A percentile compares a stretch with the other conserved stretches of the same genome.
Evolutionary conservation across 2,797 vertebrate species (phyloP).

Genomic region (Xyrichtys novacula): DNA sequence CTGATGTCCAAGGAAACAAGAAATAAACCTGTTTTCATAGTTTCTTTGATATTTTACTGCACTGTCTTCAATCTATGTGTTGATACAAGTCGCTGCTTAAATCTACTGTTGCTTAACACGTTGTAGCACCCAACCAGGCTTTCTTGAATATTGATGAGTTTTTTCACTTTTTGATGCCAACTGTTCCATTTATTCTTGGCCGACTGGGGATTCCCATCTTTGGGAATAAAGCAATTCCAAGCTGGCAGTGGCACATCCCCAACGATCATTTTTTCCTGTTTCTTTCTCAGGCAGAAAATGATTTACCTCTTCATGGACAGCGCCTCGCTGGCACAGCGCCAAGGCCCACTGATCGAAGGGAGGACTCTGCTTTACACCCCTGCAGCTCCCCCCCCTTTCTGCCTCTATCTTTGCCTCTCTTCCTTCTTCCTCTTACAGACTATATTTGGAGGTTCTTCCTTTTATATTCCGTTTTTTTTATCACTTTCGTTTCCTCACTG

Average conservation of each 20-base stretch:
- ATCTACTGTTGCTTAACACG: slow-evolving; percentile 46
- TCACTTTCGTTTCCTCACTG: slow-evolving; percentile 24
- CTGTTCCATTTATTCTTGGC: slow-evolving; percentile 84
- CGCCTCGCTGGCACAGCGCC: slow-evolving; percentile 78
- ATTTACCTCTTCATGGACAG: slow-evolving; percentile 82
- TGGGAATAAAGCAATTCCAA: slow-evolving; percentile 83
- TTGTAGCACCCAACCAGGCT: slow-evolving; percentile 60
- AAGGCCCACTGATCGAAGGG: slow-evolving; percentile 73
- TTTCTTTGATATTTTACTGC: slow-evolving; percentile 27
- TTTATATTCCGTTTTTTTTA: slow-evolving; percentile 40
- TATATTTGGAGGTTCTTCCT: slow-evolving; percentile 28
- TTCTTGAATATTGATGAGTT: slow-evolving; percentile 84
- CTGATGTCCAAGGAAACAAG: slow-evolving; percentile 40
- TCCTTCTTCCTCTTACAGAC: slow-evolving; percentile 40
- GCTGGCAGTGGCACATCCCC: slow-evolving; percentile 73
- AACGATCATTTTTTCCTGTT: slow-evolving; percentile 78
- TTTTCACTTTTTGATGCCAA: slow-evolving; percentile 72
- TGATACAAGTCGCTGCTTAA: slow-evolving; percentile 35
- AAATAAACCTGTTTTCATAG: slow-evolving; percentile 10
- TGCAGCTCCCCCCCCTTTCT: slow-evolving; percentile 53
- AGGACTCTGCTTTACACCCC: slow-evolving; percentile 66
- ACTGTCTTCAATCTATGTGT: slow-evolving; percentile 26
- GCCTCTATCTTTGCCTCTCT: slow-evolving; percentile 23
- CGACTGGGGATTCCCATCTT: slow-evolving; percentile 81
- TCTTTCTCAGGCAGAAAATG: slow-evolving; percentile 84